A percentile compares a stretch with the other conserved stretches of the same genome.
Conservation (phyloP, 2,888 invertebrate species). For the Neocrepidodera transversa region DNA sequence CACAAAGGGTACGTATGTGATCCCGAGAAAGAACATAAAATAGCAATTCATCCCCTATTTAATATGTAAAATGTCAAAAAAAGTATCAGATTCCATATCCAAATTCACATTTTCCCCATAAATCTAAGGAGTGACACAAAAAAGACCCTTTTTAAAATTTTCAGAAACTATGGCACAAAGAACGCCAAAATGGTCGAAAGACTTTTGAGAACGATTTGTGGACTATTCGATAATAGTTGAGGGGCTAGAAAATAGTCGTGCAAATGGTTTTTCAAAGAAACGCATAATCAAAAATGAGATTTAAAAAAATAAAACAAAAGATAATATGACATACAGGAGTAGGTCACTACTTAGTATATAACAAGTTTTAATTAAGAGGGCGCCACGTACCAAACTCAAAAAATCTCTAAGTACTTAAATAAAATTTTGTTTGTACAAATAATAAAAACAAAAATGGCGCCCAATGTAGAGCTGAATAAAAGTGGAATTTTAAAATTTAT, state of each 20-base stretch:
- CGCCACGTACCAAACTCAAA: too few relatives aligned
- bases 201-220: not conserved
- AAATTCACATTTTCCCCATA: not conserved
- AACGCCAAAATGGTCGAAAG: not conserved
- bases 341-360: too few relatives aligned
- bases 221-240: not conserved
- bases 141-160: slow-evolving; percentile 2
- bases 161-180: not conserved
- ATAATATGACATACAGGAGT: too few relatives aligned
- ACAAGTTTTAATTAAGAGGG: too few relatives aligned
- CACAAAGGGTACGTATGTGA: not conserved
- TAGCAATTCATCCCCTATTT: slow-evolving; percentile 3
- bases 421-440: too few relatives aligned
- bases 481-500: too few relatives aligned
- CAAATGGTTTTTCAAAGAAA: too few relatives aligned
- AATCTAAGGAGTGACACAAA: not conserved
- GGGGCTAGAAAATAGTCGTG: not conserved
- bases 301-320: too few relatives aligned
- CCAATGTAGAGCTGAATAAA: too few relatives aligned
- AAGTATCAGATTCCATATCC: slow-evolving; percentile 1
- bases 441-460: too few relatives aligned
- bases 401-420: too few relatives aligned
- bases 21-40: not conserved
- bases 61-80: slow-evolving; percentile 1
- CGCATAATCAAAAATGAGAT: too few relatives aligned